A percentile compares a stretch with the other conserved stretches of the same genome.
Conservation (phyloP, 2,888 invertebrate species). For the Zeuzera pyrina region DNA sequence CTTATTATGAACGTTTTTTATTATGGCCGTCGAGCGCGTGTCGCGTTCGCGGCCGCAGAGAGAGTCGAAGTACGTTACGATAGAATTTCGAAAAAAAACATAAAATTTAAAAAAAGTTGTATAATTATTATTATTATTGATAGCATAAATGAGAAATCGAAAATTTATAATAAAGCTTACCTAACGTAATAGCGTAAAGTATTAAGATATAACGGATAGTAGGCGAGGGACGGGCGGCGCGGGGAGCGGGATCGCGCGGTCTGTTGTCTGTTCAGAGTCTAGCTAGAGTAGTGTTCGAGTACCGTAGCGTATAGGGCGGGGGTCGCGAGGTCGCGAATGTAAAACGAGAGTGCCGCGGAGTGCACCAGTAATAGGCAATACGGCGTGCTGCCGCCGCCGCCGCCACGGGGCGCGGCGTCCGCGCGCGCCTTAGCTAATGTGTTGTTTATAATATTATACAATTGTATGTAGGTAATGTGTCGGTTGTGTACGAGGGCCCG, state of each 20-base stretch:
- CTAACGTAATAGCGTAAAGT: constrained; percentile 72
- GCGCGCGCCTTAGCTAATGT: constrained; percentile 25
- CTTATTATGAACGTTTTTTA: constrained; percentile 77
- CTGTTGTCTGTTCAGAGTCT: constrained; percentile 35
- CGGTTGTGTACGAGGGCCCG: constrained; percentile 18
- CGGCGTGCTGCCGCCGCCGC: too few species aligned
- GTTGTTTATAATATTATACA: constrained; percentile 18
- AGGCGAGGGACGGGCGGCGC: constrained; percentile 55
- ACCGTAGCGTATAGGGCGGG: constrained; percentile 4
- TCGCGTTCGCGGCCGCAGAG: constrained; percentile 60
- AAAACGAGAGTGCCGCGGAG: too few species aligned
- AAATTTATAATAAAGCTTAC: constrained; percentile 74
- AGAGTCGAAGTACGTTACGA: constrained; percentile 69
- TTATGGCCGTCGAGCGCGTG: constrained; percentile 72
- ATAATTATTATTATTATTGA: constrained; percentile 71
- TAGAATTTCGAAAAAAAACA: constrained; percentile 71
- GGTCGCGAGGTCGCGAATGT: too few species aligned
- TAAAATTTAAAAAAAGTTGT: constrained; percentile 73
- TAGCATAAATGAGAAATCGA: constrained; percentile 70
- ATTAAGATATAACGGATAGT: constrained; percentile 67
- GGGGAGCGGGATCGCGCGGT: constrained; percentile 43
- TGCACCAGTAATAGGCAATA: too few species aligned
- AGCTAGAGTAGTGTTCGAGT: constrained; percentile 23
- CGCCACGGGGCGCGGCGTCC: constrained; percentile 13
- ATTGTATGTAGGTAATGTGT: constrained; percentile 28